Conservation (phyloP, 2,797 vertebrate genomes). For the Pelodytes ibericus region DNA sequence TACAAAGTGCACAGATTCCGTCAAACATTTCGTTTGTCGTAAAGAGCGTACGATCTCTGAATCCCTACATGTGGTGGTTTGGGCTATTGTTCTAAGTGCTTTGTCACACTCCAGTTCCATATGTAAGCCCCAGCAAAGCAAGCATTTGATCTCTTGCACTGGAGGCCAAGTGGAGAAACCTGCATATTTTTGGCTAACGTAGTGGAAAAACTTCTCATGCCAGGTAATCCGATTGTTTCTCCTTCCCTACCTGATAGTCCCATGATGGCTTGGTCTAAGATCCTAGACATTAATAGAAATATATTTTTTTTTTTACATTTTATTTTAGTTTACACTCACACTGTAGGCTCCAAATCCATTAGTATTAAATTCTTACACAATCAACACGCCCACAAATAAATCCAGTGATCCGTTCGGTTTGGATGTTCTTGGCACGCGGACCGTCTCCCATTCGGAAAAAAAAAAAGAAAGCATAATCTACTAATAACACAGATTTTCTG, state of each 20-base stretch:
- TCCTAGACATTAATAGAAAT: conserved; percentile 22
- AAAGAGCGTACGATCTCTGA: conserved; percentile 24
- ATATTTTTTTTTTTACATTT: background rate
- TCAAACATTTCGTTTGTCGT: conserved; percentile 21
- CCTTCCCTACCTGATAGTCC: conserved; percentile 39
- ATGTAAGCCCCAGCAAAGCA: conserved; percentile 52
- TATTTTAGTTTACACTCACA: conserved; percentile 12
- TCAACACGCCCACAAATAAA: conserved; percentile 56
- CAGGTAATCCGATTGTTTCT: conserved; percentile 60
- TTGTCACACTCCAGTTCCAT: conserved; percentile 34
- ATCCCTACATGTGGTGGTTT: background rate
- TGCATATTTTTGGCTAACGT: conserved; percentile 17
- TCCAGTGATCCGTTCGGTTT: conserved; percentile 60
- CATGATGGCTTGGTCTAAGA: conserved; percentile 10
- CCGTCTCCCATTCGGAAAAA: conserved; percentile 50
- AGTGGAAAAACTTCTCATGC: conserved; percentile 55
- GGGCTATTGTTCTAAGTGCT: background rate
- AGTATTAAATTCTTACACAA: conserved; percentile 55
- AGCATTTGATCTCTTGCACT: conserved; percentile 50
- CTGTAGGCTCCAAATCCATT: conserved; percentile 57
- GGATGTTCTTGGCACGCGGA: conserved; percentile 60
- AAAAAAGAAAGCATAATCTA: too few species aligned
- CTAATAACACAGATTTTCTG: conserved; percentile 51
- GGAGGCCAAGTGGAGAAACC: conserved; percentile 58
- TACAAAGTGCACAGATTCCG: conserved; percentile 9